These are phyloP conservation scores for Drosophila eugracilis DNA, from an alignment of 1,140 invertebrate species.

Conservation along the genomic window DNA sequence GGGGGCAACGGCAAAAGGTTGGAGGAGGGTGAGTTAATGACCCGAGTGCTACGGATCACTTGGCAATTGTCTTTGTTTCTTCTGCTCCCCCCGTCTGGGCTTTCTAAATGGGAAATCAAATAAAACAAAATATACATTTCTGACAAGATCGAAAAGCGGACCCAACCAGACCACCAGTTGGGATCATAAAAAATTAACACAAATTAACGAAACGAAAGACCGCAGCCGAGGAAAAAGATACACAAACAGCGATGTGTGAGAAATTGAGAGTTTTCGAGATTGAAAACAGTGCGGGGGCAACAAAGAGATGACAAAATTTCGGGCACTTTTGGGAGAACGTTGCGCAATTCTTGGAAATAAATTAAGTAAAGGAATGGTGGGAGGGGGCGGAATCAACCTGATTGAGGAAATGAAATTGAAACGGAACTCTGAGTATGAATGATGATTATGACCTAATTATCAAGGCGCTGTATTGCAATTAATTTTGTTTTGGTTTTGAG, in stretches of 20 bases:
- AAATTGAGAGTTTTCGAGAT: constrained; percentile 43
- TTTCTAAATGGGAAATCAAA: constrained; percentile 81
- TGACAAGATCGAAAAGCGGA: constrained; percentile 32
- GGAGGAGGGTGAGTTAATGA: constrained; percentile 68
- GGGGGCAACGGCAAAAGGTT: constrained; percentile 8
- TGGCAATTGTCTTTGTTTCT: constrained; percentile 71
- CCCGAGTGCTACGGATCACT: constrained; percentile 69
- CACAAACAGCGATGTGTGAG: constrained; percentile 35
- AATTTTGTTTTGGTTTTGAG: too few species aligned
- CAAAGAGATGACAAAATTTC: constrained; percentile 29
- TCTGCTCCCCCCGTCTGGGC: constrained; percentile 19
- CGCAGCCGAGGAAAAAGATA: constrained; percentile 33
- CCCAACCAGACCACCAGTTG: constrained; percentile 49
- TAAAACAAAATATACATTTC: constrained; percentile 56
- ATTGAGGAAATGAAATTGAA: constrained; percentile 16
- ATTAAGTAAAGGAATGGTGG: constrained; percentile 1
- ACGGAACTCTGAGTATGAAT: neutral
- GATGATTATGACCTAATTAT: constrained; percentile 9
- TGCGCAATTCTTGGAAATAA: constrained; percentile 30
- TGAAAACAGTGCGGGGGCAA: constrained; percentile 26
- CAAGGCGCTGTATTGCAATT: too few species aligned
- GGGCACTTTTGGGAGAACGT: constrained; percentile 5
- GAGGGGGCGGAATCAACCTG: constrained; percentile 5
- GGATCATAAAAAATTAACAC: constrained; percentile 78
- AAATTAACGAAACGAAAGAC: constrained; percentile 69